Conservation (phyloP, 1,140 invertebrate species). For the Trichonephila inaurata region DNA sequence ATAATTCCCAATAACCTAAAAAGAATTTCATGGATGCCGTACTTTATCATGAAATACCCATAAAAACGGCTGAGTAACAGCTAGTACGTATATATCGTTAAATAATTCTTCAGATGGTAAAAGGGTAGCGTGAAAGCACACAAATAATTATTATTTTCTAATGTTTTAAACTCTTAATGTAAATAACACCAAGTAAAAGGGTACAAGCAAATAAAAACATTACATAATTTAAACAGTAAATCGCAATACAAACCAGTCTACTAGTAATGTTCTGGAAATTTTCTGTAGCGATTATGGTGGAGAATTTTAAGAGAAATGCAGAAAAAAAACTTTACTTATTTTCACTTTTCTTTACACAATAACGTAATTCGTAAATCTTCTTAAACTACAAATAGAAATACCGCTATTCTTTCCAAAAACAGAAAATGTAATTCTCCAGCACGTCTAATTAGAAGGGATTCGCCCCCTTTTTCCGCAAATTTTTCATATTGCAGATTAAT, state of each 20-base stretch:
- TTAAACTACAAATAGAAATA: constrained; percentile 18
- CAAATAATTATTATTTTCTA: too few species aligned
- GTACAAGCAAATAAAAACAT: not conserved
- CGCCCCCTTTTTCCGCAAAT: not conserved
- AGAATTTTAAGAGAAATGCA: not conserved
- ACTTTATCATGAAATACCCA: too few species aligned
- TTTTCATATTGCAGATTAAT: constrained; percentile 33
- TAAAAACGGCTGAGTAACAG: too few species aligned
- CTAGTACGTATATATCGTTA: too few species aligned
- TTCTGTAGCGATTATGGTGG: not conserved
- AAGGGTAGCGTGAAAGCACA: too few species aligned
- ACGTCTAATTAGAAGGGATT: not conserved
- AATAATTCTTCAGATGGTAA: too few species aligned
- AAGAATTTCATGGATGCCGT: too few species aligned
- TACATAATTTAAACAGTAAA: not conserved
- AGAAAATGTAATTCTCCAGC: constrained; percentile 16
- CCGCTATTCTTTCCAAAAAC: not conserved
- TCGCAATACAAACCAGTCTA: not conserved
- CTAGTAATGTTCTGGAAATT: not conserved
- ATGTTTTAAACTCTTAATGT: too few species aligned
- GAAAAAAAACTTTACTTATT: not conserved
- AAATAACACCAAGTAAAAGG: too few species aligned
- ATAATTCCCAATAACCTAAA: too few species aligned
- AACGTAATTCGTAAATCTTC: not conserved
- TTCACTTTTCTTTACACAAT: not conserved